Percentiles rank a stretch among this genome's conserved stretches.
Conservation (phyloP, 2,888 invertebrate genomes). For the Tricholauxania praeusta region DNA sequence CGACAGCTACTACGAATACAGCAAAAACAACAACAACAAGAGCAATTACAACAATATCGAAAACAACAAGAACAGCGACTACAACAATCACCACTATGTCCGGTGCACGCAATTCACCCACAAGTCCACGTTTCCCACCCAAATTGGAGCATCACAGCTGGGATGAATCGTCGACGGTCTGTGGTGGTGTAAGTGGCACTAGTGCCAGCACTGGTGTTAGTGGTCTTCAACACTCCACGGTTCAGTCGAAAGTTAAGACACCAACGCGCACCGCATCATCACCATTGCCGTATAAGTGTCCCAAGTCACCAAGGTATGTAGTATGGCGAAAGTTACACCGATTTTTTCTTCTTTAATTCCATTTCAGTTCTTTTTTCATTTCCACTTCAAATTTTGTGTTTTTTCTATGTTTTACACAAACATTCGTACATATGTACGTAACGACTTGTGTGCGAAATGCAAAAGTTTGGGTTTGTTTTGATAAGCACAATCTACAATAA, state of each 20-base stretch:
- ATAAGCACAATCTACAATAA: too few relatives aligned
- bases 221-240: slow-evolving; percentile 36
- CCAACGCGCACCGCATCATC: slow-evolving; percentile 57
- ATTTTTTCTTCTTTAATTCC: too few relatives aligned
- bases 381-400: too few relatives aligned
- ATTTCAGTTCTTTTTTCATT: too few relatives aligned
- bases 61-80: background rate
- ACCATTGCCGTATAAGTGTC: slow-evolving; percentile 60
- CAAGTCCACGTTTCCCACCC: slow-evolving; percentile 45
- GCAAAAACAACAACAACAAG: background rate
- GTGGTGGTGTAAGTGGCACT: slow-evolving; percentile 1
- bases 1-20: slow-evolving; percentile 4
- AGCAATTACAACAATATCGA: background rate
- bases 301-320: slow-evolving; percentile 64
- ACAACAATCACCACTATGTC: slow-evolving; percentile 42
- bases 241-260: slow-evolving; percentile 53
- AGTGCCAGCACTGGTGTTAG: slow-evolving; percentile 27
- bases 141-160: slow-evolving; percentile 56
- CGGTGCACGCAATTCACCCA: slow-evolving; percentile 42
- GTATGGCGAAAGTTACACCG: too few relatives aligned
- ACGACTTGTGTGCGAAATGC: too few relatives aligned
- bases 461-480: too few relatives aligned
- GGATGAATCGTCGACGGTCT: slow-evolving; percentile 52
- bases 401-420: too few relatives aligned
- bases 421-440: too few relatives aligned